A percentile compares a stretch with the other conserved stretches of the same genome.
Evolutionary conservation across 2,797 vertebrate genomes (phyloP).

Genomic region (Varecia variegata): DNA sequence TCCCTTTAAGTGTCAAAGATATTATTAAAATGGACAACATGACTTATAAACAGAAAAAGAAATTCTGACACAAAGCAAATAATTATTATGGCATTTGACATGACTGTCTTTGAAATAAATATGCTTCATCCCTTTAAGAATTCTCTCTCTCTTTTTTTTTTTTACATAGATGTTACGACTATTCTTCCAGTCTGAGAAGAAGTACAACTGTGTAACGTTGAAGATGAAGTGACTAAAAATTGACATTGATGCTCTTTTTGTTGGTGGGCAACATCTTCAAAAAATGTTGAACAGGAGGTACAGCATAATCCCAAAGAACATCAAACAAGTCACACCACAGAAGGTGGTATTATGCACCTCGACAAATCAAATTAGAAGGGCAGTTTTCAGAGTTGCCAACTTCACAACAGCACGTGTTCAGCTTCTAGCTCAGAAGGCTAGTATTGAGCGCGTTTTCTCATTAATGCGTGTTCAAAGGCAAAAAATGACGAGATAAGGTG

Average conservation of each 20-base stretch:
- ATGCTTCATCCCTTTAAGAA: neutral
- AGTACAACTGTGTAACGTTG: rapidly evolving
- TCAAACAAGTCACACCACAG: neutral
- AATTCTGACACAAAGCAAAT: neutral
- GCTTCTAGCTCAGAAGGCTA: neutral
- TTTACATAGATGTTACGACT: neutral
- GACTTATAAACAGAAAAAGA: neutral
- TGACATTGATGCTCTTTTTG: neutral
- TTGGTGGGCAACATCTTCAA: neutral
- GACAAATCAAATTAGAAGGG: neutral
- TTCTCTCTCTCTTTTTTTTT: neutral
- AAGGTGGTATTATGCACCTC: rapidly evolving
- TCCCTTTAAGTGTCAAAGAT: neutral
- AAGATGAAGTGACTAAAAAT: neutral
- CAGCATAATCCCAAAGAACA: neutral
- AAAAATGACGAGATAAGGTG: neutral
- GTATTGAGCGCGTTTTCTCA: neutral
- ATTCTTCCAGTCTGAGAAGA: neutral
- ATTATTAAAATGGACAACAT: neutral
- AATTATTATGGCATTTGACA: neutral
- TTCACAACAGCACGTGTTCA: rapidly evolving
- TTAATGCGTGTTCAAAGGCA: neutral
- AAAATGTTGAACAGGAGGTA: neutral
- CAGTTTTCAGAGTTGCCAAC: neutral
- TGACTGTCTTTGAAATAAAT: neutral